A percentile compares a stretch with the other conserved stretches of the same genome.
Evolutionary conservation across 2,797 vertebrate species (phyloP).

Genomic region (Microctenopoma lineatum): DNA sequence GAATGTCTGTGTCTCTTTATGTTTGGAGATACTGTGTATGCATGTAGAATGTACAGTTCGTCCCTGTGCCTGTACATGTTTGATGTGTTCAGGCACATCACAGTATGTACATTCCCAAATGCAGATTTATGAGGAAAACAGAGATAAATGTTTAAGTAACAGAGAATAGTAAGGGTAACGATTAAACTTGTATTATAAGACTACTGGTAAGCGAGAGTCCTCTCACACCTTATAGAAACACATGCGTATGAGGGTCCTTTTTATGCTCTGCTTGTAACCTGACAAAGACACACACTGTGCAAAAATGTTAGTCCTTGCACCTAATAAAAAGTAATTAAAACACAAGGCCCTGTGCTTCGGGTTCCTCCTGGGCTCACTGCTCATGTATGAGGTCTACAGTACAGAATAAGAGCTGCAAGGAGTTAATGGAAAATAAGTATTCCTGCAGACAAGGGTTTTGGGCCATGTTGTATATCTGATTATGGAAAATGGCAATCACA

Average conservation of each 20-base stretch:
- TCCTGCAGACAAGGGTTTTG: slow-evolving; percentile 56
- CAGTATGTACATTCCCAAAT: background rate
- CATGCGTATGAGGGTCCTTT: slow-evolving; percentile 23
- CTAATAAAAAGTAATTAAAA: slow-evolving; percentile 66
- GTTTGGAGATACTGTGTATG: slow-evolving; percentile 9
- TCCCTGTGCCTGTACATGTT: slow-evolving; percentile 1
- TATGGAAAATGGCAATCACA: slow-evolving; percentile 75
- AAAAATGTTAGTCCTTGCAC: slow-evolving; percentile 44
- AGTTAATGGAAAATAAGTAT: slow-evolving; percentile 51
- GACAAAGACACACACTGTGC: slow-evolving; percentile 53
- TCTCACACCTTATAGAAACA: slow-evolving; percentile 1
- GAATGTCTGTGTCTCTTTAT: slow-evolving; percentile 52
- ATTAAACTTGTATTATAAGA: slow-evolving; percentile 12
- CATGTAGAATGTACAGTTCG: slow-evolving; percentile 9
- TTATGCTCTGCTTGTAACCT: slow-evolving; percentile 2
- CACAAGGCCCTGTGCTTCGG: slow-evolving; percentile 32
- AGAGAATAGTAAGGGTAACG: slow-evolving; percentile 3
- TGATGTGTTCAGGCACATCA: slow-evolving; percentile 5
- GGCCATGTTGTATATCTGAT: slow-evolving; percentile 65
- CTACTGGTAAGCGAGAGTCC: background rate
- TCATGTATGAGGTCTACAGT: slow-evolving; percentile 27
- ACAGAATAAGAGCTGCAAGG: slow-evolving; percentile 32
- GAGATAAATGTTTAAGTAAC: background rate
- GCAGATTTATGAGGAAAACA: slow-evolving; percentile 1
- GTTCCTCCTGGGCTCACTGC: slow-evolving; percentile 34